Conservation (phyloP, 1,140 invertebrate species). For the Nylanderia fulva region DNA sequence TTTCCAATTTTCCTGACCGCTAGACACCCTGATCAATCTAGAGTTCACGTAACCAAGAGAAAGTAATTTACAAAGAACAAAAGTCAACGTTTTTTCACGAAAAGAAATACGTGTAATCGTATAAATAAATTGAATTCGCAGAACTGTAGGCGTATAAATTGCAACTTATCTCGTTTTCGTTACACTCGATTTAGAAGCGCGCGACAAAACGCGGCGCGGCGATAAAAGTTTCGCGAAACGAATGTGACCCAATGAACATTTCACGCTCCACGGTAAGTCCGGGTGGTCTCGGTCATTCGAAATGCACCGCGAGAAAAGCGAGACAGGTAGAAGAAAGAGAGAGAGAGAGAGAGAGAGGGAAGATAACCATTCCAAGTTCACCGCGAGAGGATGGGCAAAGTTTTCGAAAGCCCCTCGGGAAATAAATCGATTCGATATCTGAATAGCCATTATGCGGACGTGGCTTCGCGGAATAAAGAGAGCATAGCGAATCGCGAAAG, state of each 20-base stretch:
- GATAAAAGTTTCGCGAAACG: conserved; percentile 50
- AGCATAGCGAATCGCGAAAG: conserved; percentile 24
- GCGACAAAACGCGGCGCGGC: conserved; percentile 27
- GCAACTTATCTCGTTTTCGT: conserved; percentile 39
- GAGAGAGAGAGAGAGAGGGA: no score
- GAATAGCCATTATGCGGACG: conserved; percentile 78
- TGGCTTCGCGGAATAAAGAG: conserved; percentile 61
- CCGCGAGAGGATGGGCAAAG: conserved; percentile 60
- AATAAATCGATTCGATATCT: conserved; percentile 80
- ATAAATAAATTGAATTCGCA: conserved; percentile 36
- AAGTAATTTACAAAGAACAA: neutral
- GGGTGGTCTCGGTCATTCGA: neutral
- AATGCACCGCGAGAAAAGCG: conserved; percentile 23
- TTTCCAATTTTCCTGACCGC: no score
- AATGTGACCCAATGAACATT: conserved; percentile 58
- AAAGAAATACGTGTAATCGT: neutral
- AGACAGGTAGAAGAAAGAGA: conserved; percentile 30
- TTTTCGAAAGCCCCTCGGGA: conserved; percentile 71
- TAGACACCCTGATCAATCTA: no score
- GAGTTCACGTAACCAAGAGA: no score
- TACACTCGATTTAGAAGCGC: conserved; percentile 47
- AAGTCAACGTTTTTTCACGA: neutral
- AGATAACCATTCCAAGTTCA: conserved; percentile 54
- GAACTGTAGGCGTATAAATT: neutral
- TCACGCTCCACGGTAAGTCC: conserved; percentile 13